These are phyloP conservation scores for Apocheima hispidaria DNA, from an alignment of 2,888 invertebrate species.

Conservation along the genomic window DNA sequence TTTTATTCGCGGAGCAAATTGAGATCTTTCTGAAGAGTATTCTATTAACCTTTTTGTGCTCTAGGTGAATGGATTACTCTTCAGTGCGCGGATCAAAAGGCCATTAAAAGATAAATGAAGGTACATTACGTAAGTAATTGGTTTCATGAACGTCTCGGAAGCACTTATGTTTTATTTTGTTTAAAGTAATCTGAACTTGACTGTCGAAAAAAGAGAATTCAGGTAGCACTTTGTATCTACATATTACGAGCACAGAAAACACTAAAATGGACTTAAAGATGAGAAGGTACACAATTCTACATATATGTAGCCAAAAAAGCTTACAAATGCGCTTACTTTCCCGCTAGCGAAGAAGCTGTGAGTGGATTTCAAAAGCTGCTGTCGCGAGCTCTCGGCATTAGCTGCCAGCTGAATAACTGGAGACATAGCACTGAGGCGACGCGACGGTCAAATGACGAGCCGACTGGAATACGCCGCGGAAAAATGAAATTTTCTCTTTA, in stretches of 20 bases:
- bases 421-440: conserved; percentile 38
- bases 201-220: background rate
- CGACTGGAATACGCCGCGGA: conserved; percentile 10
- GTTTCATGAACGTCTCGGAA: conserved; percentile 5
- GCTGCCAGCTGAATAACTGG: conserved; percentile 55
- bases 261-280: background rate
- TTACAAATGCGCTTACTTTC: conserved; percentile 35
- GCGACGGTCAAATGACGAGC: conserved; percentile 31
- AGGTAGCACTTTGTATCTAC: background rate
- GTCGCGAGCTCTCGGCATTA: conserved; percentile 58
- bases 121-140: conserved; percentile 7
- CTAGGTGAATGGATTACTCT: conserved; percentile 7
- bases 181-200: background rate
- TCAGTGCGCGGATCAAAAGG: conserved; percentile 6
- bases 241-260: background rate
- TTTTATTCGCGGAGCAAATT: conserved; percentile 19
- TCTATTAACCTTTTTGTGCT: conserved; percentile 21
- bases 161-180: conserved; percentile 4
- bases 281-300: background rate
- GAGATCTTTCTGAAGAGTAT: conserved; percentile 21
- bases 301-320: background rate
- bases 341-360: conserved; percentile 32
- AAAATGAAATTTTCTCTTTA: conserved; percentile 26
- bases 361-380: conserved; percentile 50
- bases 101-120: conserved; percentile 8